Conservation (phyloP, 2,797 vertebrate species). For the Meda fulgida region DNA sequence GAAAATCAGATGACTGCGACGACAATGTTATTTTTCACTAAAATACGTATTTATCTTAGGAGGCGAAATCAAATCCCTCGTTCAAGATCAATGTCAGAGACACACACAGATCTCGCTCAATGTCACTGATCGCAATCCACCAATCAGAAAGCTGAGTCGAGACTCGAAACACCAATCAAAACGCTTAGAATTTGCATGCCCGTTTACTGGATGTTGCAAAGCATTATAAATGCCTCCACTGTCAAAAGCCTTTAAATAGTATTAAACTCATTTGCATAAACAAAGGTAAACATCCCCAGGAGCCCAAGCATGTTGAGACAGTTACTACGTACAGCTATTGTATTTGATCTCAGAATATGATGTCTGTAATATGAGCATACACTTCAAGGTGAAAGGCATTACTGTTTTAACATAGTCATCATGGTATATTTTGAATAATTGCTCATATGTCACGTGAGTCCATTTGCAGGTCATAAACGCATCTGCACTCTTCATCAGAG, state of each 20-base stretch:
- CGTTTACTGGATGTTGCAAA: neutral
- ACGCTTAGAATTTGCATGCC: neutral
- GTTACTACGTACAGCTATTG: neutral
- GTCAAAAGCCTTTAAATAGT: neutral
- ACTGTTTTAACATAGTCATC: neutral
- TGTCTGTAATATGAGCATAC: neutral
- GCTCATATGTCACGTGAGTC: conserved; percentile 17
- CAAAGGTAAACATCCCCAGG: neutral
- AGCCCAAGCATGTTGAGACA: neutral
- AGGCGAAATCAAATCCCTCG: neutral
- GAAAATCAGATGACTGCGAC: neutral
- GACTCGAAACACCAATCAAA: conserved; percentile 25
- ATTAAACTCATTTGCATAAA: neutral
- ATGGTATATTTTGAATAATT: neutral
- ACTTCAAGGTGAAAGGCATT: conserved; percentile 41
- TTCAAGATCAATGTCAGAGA: conserved; percentile 14
- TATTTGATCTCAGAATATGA: neutral
- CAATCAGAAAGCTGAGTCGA: conserved; percentile 25
- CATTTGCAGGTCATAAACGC: conserved; percentile 6
- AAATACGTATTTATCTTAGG: neutral
- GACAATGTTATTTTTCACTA: neutral
- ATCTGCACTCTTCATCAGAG: neutral
- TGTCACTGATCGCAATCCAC: conserved; percentile 31
- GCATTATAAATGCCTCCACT: neutral
- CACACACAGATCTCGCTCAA: neutral